Conservation (phyloP, 1,140 invertebrate species). For the Platyscapa corneri region DNA sequence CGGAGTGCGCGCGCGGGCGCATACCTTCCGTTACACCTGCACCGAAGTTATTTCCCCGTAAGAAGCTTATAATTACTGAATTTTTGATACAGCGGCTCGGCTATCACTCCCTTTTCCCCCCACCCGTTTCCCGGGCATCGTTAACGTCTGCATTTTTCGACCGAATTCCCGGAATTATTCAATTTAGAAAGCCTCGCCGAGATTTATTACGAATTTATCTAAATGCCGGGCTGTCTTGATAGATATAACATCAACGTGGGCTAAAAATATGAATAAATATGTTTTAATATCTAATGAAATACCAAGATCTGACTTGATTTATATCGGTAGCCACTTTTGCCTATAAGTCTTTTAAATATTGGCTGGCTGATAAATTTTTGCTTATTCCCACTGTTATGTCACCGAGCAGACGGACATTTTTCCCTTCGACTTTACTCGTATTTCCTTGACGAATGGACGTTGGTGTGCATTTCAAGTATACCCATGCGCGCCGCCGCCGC, state of each 20-base stretch:
- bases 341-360: no score
- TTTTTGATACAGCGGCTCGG: not conserved
- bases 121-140: not conserved
- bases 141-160: not conserved
- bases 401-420: no score
- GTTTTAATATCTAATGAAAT: not conserved
- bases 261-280: not conserved
- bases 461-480: no score
- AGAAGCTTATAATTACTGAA: not conserved
- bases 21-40: conserved; percentile 51
- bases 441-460: no score
- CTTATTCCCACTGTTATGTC: no score
- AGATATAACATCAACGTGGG: no score
- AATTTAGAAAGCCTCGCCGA: not conserved
- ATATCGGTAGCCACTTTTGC: no score
- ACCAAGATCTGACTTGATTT: no score
- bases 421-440: no score
- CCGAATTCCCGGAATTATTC: not conserved
- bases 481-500: no score
- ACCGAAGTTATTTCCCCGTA: not conserved
- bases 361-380: no score
- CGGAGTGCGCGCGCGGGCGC: not conserved
- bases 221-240: not conserved
- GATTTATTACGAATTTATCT: not conserved
- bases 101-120: not conserved